Base-by-base conservation (phyloP, 2,888 invertebrate genomes). In the Priocnemis perturbator region DNA sequence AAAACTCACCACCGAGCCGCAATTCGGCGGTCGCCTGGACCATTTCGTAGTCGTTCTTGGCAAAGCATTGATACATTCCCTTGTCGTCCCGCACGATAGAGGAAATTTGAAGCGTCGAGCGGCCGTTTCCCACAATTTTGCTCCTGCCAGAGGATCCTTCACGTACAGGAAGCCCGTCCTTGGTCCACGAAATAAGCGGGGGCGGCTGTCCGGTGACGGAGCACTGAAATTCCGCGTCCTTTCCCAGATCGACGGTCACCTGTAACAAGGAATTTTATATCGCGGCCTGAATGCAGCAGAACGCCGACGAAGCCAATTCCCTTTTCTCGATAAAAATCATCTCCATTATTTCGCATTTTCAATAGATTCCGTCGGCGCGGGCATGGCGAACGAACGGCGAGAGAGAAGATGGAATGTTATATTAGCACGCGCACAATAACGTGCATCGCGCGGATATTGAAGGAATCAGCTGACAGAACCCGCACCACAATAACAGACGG, bases 31-130 rank as follows among this genome's bases (percentile, higher is more conserved):
- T 93, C 11, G 95, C 96, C 87, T 96, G 96, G 17, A 94, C 93
- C 89, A 96, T 95, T 86, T 96, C 96, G 90, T 94, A 94, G 77
- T 95, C 94, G 84, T 96, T 96, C 84, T 94, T 93, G 5, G 95
- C 95, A 81, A 97, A 93, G 88, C 97, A 98, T 85, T 98, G 97
- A 89, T 96, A 98, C 93, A 97, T 95, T 52, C 97, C 98, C 68
- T 95, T 93, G 89, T 97, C 97, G 67, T 95, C 94, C 79, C 94
- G 93, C 77, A 94, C 93, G 60, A 97, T 91, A 15, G 90, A 86
- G 5, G 88, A 85, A 56, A 93, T 89, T 62, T 84, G 83, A 26
- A 90, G 81, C 21, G 82, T 85, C 52, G 89, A 86, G 5, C 89
- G 88, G 45, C 86, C 86, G 65, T 84, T 86, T 7, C 86, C 87